Conservation (phyloP, 2,797 vertebrate species). For the Crypturellus tataupa region DNA sequence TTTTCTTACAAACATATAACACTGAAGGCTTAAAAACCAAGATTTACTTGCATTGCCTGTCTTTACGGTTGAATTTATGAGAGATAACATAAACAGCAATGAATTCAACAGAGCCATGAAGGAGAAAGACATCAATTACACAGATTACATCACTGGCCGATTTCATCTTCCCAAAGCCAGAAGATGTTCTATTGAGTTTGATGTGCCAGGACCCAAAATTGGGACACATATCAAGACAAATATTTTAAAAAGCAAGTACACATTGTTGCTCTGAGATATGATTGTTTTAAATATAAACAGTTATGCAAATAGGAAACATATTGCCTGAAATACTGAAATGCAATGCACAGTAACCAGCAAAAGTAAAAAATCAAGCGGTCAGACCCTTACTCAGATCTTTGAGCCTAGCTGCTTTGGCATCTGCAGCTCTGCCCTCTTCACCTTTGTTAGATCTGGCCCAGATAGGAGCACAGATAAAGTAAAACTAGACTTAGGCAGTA, state of each 20-base stretch:
- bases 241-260: slow-evolving; percentile 79
- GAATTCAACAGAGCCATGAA: slow-evolving; percentile 57
- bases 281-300: slow-evolving; percentile 81
- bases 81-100: slow-evolving; percentile 67
- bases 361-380: slow-evolving; percentile 62
- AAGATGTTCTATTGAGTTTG: slow-evolving; percentile 77
- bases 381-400: not conserved
- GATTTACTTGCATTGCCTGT: not conserved
- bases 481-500: not conserved
- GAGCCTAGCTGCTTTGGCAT: slow-evolving; percentile 4
- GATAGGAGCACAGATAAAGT: not conserved
- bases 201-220: slow-evolving; percentile 82
- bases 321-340: slow-evolving; percentile 74
- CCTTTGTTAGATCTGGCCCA: not conserved
- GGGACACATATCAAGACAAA: slow-evolving; percentile 83
- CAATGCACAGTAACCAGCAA: slow-evolving; percentile 66
- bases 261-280: slow-evolving; percentile 78
- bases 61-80: slow-evolving; percentile 54
- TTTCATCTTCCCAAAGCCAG: slow-evolving; percentile 71
- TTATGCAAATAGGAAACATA: slow-evolving; percentile 82
- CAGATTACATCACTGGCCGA: slow-evolving; percentile 76
- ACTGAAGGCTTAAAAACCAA: not conserved
- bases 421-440: not conserved
- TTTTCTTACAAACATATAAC: slow-evolving; percentile 9
- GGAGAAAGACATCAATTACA: slow-evolving; percentile 59